Percentiles rank a stretch among this genome's conserved stretches.
Conservation (phyloP, 2,797 vertebrate species). For the Muscicapa comitata region DNA sequence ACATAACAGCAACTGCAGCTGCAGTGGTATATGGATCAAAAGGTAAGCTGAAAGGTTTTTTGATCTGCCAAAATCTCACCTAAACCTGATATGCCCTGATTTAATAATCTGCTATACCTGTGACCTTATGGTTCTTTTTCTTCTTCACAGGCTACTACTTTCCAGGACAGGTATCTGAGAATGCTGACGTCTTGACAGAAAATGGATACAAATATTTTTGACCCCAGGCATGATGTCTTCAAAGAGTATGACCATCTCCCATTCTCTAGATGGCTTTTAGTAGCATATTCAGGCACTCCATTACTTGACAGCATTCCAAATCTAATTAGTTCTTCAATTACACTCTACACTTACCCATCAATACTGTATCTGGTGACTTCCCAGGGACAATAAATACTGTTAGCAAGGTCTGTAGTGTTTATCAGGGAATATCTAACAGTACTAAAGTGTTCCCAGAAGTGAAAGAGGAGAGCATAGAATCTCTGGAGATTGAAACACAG, state of each 20-base stretch:
- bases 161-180: neutral
- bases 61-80: neutral
- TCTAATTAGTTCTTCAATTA: constrained; percentile 1
- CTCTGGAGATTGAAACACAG: neutral
- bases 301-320: neutral
- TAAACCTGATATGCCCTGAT: neutral
- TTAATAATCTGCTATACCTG: neutral
- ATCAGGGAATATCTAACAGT: neutral
- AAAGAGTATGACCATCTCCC: neutral
- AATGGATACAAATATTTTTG: neutral
- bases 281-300: neutral
- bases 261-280: neutral
- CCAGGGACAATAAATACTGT: neutral
- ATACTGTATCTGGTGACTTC: neutral
- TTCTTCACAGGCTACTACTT: neutral
- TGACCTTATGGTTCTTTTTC: neutral
- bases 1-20: neutral
- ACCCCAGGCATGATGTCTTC: neutral
- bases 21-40: neutral
- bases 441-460: neutral
- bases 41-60: neutral
- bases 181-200: neutral
- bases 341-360: neutral
- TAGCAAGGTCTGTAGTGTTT: neutral
- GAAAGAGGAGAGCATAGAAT: neutral